phyloP scores from a whole-genome alignment of 2,888 invertebrate genomes.

The Eubasilissa splendida region DNA sequence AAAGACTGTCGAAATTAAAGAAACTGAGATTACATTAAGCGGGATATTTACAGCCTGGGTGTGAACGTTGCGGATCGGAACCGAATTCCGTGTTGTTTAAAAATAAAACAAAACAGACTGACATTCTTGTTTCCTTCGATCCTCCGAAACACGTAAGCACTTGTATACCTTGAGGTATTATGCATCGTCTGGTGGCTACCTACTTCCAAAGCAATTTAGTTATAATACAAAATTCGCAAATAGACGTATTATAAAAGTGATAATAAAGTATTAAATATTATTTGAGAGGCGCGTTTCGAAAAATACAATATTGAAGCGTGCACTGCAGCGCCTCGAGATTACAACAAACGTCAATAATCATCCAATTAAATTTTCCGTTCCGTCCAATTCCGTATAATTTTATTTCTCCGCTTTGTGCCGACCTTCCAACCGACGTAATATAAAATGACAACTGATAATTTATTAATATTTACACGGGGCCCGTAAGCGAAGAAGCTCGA shows the following conservation, averaged over 20 bases:
- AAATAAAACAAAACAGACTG: neutral
- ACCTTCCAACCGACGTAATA: conserved; percentile 9
- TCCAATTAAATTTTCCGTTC: conserved; percentile 31
- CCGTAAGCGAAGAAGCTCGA: conserved; percentile 27
- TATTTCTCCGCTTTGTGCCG: neutral
- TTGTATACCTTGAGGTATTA: neutral
- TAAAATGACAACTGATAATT: conserved; percentile 33
- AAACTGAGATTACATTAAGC: neutral
- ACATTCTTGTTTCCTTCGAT: conserved; percentile 11
- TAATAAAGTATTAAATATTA: conserved; percentile 4
- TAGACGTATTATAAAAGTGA: neutral
- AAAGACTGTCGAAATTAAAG: neutral
- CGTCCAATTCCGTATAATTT: conserved; percentile 19
- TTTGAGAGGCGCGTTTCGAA: neutral
- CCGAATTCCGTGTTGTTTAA: neutral
- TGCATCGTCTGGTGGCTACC: neutral
- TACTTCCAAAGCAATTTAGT: neutral
- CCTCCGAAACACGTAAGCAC: conserved; percentile 10
- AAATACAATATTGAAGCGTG: neutral
- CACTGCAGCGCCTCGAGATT: neutral
- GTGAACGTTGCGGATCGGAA: neutral
- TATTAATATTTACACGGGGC: conserved; percentile 25
- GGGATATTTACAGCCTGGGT: conserved; percentile 6
- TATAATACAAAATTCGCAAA: neutral
- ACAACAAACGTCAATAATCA: conserved; percentile 24